phyloP scores from a whole-genome alignment of 1,140 invertebrate species.

The Megalopta genalis region DNA sequence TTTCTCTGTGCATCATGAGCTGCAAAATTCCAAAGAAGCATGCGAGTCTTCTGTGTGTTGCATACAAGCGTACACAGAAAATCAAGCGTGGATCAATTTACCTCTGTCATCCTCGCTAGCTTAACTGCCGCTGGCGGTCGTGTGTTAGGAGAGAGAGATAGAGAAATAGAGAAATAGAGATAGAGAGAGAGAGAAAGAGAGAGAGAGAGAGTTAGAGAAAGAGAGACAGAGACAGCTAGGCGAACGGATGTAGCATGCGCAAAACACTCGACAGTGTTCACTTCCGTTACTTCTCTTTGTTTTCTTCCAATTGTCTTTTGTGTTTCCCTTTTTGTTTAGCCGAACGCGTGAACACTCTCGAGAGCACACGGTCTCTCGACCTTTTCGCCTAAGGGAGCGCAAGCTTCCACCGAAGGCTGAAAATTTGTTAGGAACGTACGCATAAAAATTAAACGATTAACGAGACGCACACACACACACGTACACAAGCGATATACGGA shows the following conservation, averaged over 20 bases:
- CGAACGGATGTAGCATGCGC: slow-evolving; percentile 24
- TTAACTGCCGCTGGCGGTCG: not conserved
- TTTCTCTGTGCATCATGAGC: slow-evolving; percentile 11
- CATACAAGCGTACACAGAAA: slow-evolving; percentile 20
- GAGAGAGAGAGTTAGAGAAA: not conserved
- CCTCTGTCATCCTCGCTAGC: not conserved
- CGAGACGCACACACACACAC: slow-evolving; percentile 63
- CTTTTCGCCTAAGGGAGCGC: not conserved
- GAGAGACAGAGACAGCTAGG: not conserved
- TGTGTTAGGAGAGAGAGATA: slow-evolving; percentile 19
- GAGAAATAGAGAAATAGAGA: not conserved
- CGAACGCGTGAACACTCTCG: slow-evolving; percentile 11
- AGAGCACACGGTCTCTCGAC: slow-evolving; percentile 30
- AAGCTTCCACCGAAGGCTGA: slow-evolving; percentile 26
- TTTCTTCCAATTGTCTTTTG: not conserved
- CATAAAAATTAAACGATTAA: slow-evolving; percentile 53
- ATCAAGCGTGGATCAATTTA: slow-evolving; percentile 4
- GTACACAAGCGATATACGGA: slow-evolving; percentile 61
- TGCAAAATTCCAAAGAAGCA: slow-evolving; percentile 10
- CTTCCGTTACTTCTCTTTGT: not conserved
- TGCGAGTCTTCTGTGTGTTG: slow-evolving; percentile 23
- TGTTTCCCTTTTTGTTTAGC: not conserved
- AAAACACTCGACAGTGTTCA: slow-evolving; percentile 4
- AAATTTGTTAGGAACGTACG: slow-evolving; percentile 49
- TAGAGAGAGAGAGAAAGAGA: not conserved